Conservation (phyloP, 1,140 invertebrate genomes). For the Drosophila punjabiensis region DNA sequence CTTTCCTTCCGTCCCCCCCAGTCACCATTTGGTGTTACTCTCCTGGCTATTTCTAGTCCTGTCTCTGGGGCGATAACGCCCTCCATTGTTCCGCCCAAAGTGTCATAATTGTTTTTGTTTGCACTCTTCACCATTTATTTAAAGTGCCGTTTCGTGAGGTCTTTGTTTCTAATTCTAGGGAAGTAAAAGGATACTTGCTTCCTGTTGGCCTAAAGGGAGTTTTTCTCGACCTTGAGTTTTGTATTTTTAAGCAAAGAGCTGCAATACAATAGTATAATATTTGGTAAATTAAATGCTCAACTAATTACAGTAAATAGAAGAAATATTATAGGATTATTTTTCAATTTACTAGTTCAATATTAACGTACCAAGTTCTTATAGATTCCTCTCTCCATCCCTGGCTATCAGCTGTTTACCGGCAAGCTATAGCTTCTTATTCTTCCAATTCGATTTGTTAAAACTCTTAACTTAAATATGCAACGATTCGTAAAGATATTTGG, state of each 20-base stretch:
- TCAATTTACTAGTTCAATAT: not conserved
- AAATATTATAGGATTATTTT: not conserved
- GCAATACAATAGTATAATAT: not conserved
- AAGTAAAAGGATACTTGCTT: not conserved
- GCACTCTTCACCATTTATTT: conserved; percentile 41
- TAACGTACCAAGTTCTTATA: not conserved
- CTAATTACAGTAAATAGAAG: no score
- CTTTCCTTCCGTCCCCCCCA: conserved; percentile 4
- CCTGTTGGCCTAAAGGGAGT: no score
- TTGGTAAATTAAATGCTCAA: not conserved
- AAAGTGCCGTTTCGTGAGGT: conserved; percentile 40
- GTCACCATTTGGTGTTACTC: conserved; percentile 12
- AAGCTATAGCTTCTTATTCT: not conserved
- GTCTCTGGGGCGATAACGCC: conserved; percentile 19
- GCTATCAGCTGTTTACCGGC: conserved; percentile 35
- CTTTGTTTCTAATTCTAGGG: conserved; percentile 18
- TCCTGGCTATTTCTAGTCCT: conserved; percentile 29
- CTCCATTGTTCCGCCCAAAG: conserved; percentile 33
- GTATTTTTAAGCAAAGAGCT: not conserved
- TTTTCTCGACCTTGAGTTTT: not conserved
- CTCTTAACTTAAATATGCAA: conserved; percentile 71
- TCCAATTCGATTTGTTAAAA: not conserved
- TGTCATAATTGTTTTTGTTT: conserved; percentile 55
- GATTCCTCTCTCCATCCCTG: conserved; percentile 25
- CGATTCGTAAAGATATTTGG: conserved; percentile 84